Evolutionary conservation across 2,888 invertebrate species (phyloP).

Genomic region (Amphipyra tragopoginis): DNA sequence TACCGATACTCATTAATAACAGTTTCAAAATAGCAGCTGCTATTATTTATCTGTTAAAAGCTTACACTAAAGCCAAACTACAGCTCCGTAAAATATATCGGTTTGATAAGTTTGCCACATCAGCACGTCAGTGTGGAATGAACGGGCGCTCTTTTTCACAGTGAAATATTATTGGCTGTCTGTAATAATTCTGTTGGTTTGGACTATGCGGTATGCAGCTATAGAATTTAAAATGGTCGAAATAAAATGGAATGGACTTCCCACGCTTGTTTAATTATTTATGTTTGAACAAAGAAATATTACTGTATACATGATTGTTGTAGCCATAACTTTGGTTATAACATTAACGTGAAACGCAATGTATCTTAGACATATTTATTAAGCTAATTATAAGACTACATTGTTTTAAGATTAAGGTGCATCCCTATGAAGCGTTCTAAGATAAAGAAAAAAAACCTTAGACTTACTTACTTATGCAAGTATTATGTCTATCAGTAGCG

Average conservation of each 20-base stretch:
- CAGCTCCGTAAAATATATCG: conserved; percentile 26
- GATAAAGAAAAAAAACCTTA: no score
- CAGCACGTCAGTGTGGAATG: conserved; percentile 40
- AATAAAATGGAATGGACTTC: not conserved
- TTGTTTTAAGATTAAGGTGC: no score
- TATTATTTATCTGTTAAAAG: conserved; percentile 34
- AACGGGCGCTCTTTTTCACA: conserved; percentile 22
- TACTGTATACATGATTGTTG: no score
- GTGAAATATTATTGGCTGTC: conserved; percentile 18
- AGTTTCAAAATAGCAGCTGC: conserved; percentile 29
- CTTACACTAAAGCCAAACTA: conserved; percentile 25
- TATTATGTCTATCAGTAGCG: no score
- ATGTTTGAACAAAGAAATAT: no score
- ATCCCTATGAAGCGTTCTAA: no score
- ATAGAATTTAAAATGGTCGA: conserved; percentile 2
- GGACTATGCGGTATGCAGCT: conserved; percentile 1
- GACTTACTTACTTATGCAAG: no score
- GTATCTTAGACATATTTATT: no score
- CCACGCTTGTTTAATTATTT: not conserved
- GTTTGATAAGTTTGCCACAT: conserved; percentile 33
- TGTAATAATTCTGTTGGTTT: conserved; percentile 13
- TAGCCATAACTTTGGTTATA: no score
- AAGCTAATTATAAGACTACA: no score
- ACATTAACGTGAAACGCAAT: no score
- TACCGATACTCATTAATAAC: conserved; percentile 33